These are phyloP conservation scores for Nothura maculosa DNA, from an alignment of 2,797 vertebrate genomes.

Conservation along the genomic window DNA sequence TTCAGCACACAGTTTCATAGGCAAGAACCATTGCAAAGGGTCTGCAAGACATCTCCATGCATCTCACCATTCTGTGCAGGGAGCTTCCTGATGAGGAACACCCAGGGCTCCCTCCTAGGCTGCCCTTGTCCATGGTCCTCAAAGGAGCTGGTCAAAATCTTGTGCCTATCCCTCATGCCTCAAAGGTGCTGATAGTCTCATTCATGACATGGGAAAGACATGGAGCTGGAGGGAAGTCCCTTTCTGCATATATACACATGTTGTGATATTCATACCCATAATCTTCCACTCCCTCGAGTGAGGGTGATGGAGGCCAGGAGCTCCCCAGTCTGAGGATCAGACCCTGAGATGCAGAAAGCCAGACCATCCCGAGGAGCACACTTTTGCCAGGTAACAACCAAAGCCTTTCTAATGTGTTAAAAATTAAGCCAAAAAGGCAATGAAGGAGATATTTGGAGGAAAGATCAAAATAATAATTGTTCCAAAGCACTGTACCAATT, in stretches of 20 bases:
- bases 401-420: background rate
- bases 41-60: background rate
- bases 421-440: background rate
- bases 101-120: background rate
- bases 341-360: background rate
- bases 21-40: background rate
- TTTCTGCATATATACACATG: rapidly evolving
- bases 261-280: background rate
- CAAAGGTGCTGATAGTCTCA: background rate
- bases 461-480: conserved; percentile 58
- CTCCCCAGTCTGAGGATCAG: background rate
- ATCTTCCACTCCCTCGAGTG: background rate
- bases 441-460: background rate
- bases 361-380: background rate
- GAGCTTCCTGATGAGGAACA: background rate
- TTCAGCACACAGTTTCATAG: background rate
- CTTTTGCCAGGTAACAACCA: background rate
- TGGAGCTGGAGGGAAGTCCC: background rate
- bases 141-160: background rate
- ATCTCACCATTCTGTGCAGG: background rate
- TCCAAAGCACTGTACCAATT: conserved; percentile 63
- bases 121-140: background rate
- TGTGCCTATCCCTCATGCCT: background rate
- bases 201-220: background rate
- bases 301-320: background rate